These are phyloP conservation scores for Gyps fulvus DNA, from an alignment of 2,113 vertebrate species.

Conservation along the genomic window DNA sequence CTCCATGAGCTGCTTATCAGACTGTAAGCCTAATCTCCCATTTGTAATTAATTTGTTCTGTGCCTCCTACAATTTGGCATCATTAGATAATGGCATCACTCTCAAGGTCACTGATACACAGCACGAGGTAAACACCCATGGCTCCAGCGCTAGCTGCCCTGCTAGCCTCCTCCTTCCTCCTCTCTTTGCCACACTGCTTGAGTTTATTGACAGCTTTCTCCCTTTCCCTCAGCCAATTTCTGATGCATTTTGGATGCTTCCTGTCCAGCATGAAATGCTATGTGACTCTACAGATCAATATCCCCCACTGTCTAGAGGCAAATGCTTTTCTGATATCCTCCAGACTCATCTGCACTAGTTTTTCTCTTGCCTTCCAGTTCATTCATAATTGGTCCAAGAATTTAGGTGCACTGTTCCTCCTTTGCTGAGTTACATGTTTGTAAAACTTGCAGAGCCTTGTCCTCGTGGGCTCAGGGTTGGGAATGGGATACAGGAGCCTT, in stretches of 20 bases:
- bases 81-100: constrained; percentile 39
- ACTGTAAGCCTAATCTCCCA: constrained; percentile 44
- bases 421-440: neutral
- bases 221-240: neutral
- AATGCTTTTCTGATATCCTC: neutral
- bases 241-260: neutral
- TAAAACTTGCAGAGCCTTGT: neutral
- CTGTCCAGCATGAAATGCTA: neutral
- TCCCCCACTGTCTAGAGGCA: neutral
- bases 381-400: neutral
- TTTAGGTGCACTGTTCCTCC: neutral
- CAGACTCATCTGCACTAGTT: neutral
- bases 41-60: constrained; percentile 65
- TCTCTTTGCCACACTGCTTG: neutral
- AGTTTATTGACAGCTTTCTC: constrained; percentile 19
- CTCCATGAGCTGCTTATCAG: constrained; percentile 51
- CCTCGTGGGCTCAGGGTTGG: accelerated
- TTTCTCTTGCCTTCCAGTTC: neutral
- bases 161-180: neutral
- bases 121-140: neutral
- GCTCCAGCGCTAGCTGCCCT: neutral
- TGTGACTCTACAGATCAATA: constrained; percentile 12
- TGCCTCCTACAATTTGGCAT: constrained; percentile 56
- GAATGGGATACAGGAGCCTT: neutral
- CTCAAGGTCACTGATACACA: constrained; percentile 44